phyloP scores from a whole-genome alignment of 53 echinoderm and acorn worm species.

The Actinopyga echinites region DNA sequence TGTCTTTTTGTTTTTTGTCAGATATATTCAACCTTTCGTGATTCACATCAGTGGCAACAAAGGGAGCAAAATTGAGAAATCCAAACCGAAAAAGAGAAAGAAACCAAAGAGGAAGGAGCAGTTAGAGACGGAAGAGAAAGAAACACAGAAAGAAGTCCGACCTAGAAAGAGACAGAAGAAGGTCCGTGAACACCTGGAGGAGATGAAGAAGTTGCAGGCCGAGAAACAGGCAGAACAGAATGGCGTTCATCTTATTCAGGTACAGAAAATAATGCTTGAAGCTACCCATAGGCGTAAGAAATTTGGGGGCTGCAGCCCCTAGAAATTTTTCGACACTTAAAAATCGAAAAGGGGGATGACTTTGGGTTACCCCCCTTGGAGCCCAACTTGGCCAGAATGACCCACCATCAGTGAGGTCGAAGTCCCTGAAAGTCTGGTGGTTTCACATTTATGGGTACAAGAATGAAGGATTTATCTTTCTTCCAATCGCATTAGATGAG shows the following conservation, averaged over 20 bases:
- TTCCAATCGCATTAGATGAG: too few relatives aligned
- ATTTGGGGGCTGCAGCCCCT: too few relatives aligned
- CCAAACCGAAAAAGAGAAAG: background rate
- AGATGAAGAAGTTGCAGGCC: constrained; percentile 65
- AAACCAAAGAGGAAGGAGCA: background rate
- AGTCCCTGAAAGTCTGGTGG: too few relatives aligned
- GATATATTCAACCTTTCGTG: constrained; percentile 16
- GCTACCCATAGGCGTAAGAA: too few relatives aligned
- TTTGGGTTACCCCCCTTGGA: too few relatives aligned
- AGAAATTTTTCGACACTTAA: too few relatives aligned
- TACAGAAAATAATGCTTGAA: too few relatives aligned
- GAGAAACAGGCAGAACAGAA: constrained; percentile 7
- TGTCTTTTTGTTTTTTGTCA: background rate
- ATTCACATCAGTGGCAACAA: background rate
- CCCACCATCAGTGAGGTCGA: too few relatives aligned
- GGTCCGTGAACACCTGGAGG: constrained; percentile 76
- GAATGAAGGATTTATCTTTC: too few relatives aligned
- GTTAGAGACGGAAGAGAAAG: background rate
- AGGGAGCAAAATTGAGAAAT: background rate
- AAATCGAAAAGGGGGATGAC: too few relatives aligned
- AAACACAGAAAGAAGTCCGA: constrained; percentile 29
- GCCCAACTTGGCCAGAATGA: too few relatives aligned
- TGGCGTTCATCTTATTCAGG: constrained; percentile 17
- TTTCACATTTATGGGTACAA: too few relatives aligned
- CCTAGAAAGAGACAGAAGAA: constrained; percentile 52